Percentiles rank a stretch among this genome's conserved stretches.
phyloP scores from a whole-genome alignment of 2,113 vertebrate genomes.

The Monopterus albus region DNA sequence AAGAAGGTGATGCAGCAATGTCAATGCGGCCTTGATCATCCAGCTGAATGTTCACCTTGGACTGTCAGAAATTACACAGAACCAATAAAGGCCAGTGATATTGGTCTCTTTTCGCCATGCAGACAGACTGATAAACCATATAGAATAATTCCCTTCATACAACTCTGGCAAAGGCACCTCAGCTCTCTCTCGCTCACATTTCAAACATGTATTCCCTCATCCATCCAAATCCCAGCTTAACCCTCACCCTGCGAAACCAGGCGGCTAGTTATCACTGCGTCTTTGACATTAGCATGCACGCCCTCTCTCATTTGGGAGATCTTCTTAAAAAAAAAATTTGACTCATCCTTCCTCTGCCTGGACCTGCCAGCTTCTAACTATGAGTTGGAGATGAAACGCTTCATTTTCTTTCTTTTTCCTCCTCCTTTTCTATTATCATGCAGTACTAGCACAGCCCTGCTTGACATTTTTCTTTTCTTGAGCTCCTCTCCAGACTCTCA shows the following conservation, averaged over 20 bases:
- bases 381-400: conserved; percentile 73
- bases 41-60: conserved; percentile 36
- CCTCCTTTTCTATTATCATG: conserved; percentile 72
- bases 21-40: conserved; percentile 60
- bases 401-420: conserved; percentile 58
- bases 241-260: conserved; percentile 71
- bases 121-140: conserved; percentile 72
- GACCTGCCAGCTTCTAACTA: conserved; percentile 71
- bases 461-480: conserved; percentile 75
- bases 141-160: conserved; percentile 73
- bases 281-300: conserved; percentile 77
- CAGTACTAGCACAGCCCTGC: conserved; percentile 58
- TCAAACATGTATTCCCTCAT: conserved; percentile 77
- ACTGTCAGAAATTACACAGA: conserved; percentile 42
- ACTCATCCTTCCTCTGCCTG: conserved; percentile 73
- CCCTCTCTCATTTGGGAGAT: conserved; percentile 79
- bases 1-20: conserved; percentile 48
- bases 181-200: conserved; percentile 67
- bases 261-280: conserved; percentile 74
- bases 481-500: conserved; percentile 46
- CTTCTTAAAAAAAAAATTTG: conserved; percentile 80
- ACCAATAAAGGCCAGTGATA: conserved; percentile 42
- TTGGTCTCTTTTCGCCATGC: conserved; percentile 45
- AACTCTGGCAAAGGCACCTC: conserved; percentile 74
- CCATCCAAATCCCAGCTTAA: conserved; percentile 79